Conservation (phyloP, 1,140 invertebrate genomes). For the Danaus plexippus region DNA sequence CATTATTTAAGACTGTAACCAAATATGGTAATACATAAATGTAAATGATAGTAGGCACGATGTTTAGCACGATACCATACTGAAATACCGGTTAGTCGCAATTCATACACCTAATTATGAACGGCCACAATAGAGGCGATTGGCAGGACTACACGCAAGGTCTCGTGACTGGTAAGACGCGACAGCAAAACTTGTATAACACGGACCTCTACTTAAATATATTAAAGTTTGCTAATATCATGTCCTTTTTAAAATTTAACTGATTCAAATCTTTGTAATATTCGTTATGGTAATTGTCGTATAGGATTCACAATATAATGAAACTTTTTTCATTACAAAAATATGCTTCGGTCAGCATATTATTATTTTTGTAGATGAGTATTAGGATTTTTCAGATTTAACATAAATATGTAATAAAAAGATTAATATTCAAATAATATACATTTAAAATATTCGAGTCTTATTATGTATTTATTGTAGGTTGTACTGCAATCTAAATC, state of each 20-base stretch:
- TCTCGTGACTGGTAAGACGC: slow-evolving; percentile 34
- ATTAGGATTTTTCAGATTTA: no score
- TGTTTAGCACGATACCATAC: slow-evolving; percentile 25
- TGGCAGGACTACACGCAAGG: slow-evolving; percentile 53
- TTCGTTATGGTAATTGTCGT: not conserved
- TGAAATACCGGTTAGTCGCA: slow-evolving; percentile 29
- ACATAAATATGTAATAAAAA: no score
- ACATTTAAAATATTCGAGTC: no score
- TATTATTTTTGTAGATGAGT: no score
- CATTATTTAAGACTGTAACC: no score
- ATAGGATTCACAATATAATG: no score
- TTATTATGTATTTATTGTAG: no score
- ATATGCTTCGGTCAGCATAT: no score
- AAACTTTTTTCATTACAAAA: no score
- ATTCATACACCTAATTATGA: slow-evolving; percentile 40
- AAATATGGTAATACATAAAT: no score
- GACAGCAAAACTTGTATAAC: slow-evolving; percentile 9
- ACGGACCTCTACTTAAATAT: slow-evolving; percentile 38
- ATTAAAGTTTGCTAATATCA: slow-evolving; percentile 35
- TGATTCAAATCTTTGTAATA: slow-evolving; percentile 1
- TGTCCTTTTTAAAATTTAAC: slow-evolving; percentile 24
- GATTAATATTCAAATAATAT: no score
- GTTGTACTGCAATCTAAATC: no score
- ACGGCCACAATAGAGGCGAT: slow-evolving; percentile 34
- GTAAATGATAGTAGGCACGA: slow-evolving; percentile 19